Conservation (phyloP, 2,888 invertebrate species). For the Drosophila subquinaria region DNA sequence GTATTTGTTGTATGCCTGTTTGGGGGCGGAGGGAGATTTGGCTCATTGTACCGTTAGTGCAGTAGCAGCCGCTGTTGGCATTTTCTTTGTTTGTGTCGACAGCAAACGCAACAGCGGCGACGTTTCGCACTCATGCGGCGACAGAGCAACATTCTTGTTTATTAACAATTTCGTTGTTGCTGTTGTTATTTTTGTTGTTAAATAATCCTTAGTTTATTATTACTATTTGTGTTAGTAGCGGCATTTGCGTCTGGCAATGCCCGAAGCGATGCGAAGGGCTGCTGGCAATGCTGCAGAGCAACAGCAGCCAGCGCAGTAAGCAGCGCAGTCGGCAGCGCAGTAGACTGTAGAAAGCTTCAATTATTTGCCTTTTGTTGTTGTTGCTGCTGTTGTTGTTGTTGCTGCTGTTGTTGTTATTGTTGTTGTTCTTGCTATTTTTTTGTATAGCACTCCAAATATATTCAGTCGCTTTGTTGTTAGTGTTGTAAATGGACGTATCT, state of each 20-base stretch:
- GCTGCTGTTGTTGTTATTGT: slow-evolving; percentile 11
- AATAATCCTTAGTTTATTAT: slow-evolving; percentile 6
- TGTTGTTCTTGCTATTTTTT: background rate
- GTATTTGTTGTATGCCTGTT: slow-evolving; percentile 33
- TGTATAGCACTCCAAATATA: slow-evolving; percentile 7
- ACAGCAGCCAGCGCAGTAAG: slow-evolving; percentile 30
- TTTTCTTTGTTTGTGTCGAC: slow-evolving; percentile 74
- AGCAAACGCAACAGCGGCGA: slow-evolving; percentile 75
- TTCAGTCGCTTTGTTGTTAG: slow-evolving; percentile 25
- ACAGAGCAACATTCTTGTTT: slow-evolving; percentile 48
- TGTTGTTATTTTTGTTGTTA: slow-evolving; percentile 9
- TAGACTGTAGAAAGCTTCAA: background rate
- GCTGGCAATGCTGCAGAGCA: slow-evolving; percentile 52
- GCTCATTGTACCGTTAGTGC: slow-evolving; percentile 36
- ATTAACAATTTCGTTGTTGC: slow-evolving; percentile 12
- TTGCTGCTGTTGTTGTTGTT: background rate
- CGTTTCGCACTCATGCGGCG: slow-evolving; percentile 55
- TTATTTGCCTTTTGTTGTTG: slow-evolving; percentile 16
- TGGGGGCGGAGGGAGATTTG: slow-evolving; percentile 46
- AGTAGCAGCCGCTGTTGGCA: slow-evolving; percentile 51
- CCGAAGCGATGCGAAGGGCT: slow-evolving; percentile 23
- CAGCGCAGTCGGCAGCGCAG: slow-evolving; percentile 6
- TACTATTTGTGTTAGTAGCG: slow-evolving; percentile 15
- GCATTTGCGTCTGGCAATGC: slow-evolving; percentile 59
- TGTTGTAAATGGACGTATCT: slow-evolving; percentile 73